phyloP scores from a whole-genome alignment of 2,888 invertebrate species.

The Chouioia cunea region DNA sequence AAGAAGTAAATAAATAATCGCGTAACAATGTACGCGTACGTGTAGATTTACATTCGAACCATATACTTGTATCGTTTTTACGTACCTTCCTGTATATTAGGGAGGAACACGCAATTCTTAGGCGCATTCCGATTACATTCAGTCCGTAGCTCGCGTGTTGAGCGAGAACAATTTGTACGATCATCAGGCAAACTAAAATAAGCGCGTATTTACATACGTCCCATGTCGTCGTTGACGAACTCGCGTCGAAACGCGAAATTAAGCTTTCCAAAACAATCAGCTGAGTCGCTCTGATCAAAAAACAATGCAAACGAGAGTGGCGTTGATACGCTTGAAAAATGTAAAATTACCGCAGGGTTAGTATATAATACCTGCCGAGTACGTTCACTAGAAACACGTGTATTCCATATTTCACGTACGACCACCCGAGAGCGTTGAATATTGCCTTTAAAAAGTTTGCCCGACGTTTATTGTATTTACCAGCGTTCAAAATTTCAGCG shows the following conservation, averaged over 20 bases:
- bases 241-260: constrained; percentile 73
- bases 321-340: too few relatives aligned
- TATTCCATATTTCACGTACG: constrained; percentile 74
- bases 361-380: constrained; percentile 11
- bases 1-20: too few relatives aligned
- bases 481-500: constrained; percentile 71
- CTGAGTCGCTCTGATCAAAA: constrained; percentile 56
- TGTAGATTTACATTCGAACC: too few relatives aligned
- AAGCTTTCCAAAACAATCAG: constrained; percentile 65
- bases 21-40: too few relatives aligned
- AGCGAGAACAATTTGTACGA: constrained; percentile 73
- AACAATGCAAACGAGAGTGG: too few relatives aligned
- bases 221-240: constrained; percentile 68
- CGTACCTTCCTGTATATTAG: constrained; percentile 84
- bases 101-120: constrained; percentile 82
- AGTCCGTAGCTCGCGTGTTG: constrained; percentile 75
- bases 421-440: constrained; percentile 73
- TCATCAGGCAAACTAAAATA: constrained; percentile 73
- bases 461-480: constrained; percentile 68
- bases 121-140: constrained; percentile 80
- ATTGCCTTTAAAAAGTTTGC: constrained; percentile 75
- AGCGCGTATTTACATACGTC: constrained; percentile 72
- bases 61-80: neutral
- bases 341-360: constrained; percentile 70
- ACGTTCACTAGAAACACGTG: constrained; percentile 72